These are phyloP conservation scores for Vipera latastei DNA, from an alignment of 2,797 vertebrate species.

Conservation along the genomic window DNA sequence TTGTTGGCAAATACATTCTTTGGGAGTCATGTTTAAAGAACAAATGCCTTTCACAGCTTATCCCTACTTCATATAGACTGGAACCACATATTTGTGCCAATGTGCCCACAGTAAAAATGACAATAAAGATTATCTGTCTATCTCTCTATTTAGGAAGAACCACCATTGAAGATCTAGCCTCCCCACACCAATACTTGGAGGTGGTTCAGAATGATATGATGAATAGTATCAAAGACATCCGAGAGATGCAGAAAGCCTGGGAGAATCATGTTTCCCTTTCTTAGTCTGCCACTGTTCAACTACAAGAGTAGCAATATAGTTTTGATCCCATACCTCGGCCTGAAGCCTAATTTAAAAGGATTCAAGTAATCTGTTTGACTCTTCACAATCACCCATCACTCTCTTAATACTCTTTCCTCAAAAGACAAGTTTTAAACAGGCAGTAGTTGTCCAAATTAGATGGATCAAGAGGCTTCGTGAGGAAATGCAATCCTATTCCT, in stretches of 20 bases:
- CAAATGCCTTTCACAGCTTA: not conserved
- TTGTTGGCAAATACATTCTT: not conserved
- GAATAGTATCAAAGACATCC: not conserved
- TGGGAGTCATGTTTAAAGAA: not conserved
- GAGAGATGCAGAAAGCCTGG: not conserved
- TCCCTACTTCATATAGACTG: not conserved
- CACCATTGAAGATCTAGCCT: not conserved
- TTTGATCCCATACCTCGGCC: not conserved
- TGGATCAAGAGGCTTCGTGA: not conserved
- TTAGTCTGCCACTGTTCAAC: not conserved
- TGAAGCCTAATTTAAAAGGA: not conserved
- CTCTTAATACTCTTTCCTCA: not conserved
- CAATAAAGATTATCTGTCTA: too few species aligned
- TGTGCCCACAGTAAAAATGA: too few species aligned
- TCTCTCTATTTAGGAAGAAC: not conserved
- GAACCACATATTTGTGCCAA: not conserved
- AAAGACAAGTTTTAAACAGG: not conserved
- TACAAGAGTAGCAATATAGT: not conserved
- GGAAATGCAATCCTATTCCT: not conserved
- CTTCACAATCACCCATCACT: not conserved
- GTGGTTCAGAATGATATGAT: not conserved
- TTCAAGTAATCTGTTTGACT: not conserved
- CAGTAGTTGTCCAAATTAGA: not conserved
- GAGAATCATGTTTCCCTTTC: not conserved
- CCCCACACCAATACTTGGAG: not conserved